These are phyloP conservation scores for Anas capensis DNA, from an alignment of 2,797 vertebrate species.

Conservation along the genomic window DNA sequence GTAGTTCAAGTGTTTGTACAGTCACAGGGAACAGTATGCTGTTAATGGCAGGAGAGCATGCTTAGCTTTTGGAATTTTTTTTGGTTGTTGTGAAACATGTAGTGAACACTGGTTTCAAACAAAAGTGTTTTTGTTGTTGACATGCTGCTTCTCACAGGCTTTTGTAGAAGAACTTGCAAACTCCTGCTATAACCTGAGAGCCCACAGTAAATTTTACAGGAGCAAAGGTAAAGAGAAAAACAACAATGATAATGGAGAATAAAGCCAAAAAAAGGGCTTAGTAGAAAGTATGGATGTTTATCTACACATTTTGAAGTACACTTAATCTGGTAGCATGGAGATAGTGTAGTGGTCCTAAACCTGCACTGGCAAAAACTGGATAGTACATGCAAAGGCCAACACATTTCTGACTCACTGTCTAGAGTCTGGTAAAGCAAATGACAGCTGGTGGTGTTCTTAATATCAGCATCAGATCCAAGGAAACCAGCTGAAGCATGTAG, in stretches of 20 bases:
- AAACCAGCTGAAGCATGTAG: constrained; percentile 52
- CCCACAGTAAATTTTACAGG: neutral
- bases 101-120: neutral
- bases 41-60: neutral
- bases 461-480: constrained; percentile 55
- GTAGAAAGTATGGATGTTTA: neutral
- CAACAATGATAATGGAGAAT: neutral
- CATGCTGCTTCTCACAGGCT: neutral
- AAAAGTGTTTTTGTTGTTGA: neutral
- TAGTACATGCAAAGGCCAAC: constrained; percentile 37
- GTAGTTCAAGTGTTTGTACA: neutral
- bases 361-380: neutral
- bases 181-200: neutral
- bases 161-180: neutral
- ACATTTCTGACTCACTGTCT: constrained; percentile 53
- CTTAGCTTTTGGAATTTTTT: neutral
- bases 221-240: neutral
- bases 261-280: neutral
- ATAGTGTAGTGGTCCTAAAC: neutral
- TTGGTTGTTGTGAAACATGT: neutral
- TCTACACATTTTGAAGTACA: neutral
- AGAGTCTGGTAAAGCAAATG: constrained; percentile 36
- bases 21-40: neutral
- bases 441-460: constrained; percentile 60
- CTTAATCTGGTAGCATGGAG: neutral